These are phyloP conservation scores for Agrotis ipsilon DNA, from an alignment of 2,888 invertebrate species.

Conservation along the genomic window DNA sequence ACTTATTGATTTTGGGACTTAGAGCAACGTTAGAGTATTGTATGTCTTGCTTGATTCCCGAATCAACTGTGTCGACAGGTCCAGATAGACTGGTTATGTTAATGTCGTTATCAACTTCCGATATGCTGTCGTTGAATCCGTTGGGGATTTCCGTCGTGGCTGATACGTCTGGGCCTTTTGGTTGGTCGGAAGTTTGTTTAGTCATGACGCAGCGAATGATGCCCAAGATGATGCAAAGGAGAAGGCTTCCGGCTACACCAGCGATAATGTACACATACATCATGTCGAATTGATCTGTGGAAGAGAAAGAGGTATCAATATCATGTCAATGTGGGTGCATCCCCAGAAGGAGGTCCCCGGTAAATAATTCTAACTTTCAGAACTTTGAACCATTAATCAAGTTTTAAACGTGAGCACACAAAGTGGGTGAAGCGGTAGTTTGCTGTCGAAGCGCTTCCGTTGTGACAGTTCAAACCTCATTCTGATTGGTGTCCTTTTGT, in stretches of 20 bases:
- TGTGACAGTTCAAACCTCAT: constrained; percentile 8
- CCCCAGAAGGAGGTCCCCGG: too few relatives aligned
- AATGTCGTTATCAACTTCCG: constrained; percentile 95
- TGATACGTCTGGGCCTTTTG: constrained; percentile 93
- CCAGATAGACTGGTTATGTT: constrained; percentile 93
- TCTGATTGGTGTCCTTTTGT: constrained; percentile 26
- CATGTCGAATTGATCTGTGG: constrained; percentile 94
- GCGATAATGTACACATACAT: constrained; percentile 96
- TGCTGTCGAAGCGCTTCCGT: not conserved
- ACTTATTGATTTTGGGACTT: constrained; percentile 88
- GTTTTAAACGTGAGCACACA: not conserved
- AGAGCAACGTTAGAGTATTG: constrained; percentile 86
- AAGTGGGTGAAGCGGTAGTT: not conserved
- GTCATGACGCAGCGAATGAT: constrained; percentile 94
- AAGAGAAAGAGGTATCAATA: constrained; percentile 35
- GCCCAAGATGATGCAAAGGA: constrained; percentile 94
- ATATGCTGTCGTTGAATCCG: constrained; percentile 96
- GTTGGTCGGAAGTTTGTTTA: constrained; percentile 92
- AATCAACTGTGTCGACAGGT: constrained; percentile 91
- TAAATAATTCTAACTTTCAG: constrained; percentile 8
- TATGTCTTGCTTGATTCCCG: constrained; percentile 85
- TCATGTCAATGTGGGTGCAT: not conserved
- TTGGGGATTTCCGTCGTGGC: constrained; percentile 95
- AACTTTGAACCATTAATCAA: constrained; percentile 10
- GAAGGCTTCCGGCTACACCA: constrained; percentile 93